Base-by-base conservation (phyloP, 2,888 invertebrate species). In the Rhaphigaster nebulosa region DNA sequence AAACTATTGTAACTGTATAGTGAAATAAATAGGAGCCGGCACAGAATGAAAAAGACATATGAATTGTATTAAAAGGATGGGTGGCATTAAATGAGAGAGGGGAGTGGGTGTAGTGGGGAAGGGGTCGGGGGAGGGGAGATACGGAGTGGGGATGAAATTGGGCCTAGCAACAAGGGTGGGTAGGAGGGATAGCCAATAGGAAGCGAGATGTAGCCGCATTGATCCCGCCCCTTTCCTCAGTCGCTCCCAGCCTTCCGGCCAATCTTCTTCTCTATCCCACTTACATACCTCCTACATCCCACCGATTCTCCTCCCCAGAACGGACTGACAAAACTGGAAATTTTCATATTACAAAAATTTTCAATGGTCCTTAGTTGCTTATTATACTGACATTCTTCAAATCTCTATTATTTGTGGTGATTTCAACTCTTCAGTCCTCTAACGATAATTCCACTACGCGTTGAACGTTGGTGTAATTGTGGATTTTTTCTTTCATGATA, bases 201-300 rank as follows among this genome's bases (percentile, higher is more conserved):
- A 89, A 29, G 70, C 70, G 18, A 60, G 88, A 45, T 45, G 70
- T 70, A 84, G 89, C 87, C 80, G 70, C 60, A 90, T 87, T 76
- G 80, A 91, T 90, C 87, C 89, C 90, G 76, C 65, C 90, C 80
- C 65, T 87, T 88, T 34, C 87, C 89, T 60, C 84, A 84, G 84
- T 84, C 84, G 84, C 84, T 38, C 23, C 65, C 80, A 38, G 56
- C 50, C 88, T 29, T 84, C 89, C 89, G 88, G 60, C 88, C 88
- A 88, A 88, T 88, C 84, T 45, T 84, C 84, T 84, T 84, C 84
- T 84, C 84, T 26, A 45, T 45, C 41, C 41, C 15, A 84, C 84
- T 84, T 84, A 84, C 45, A 84, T 41, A 45, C 84, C 84, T 84
- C 45, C 84, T 84, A n/a, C 84, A 84, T 84, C 84, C 84, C 84